Conservation (phyloP, 2,113 vertebrate species). For the Sphyrna mokarran region DNA sequence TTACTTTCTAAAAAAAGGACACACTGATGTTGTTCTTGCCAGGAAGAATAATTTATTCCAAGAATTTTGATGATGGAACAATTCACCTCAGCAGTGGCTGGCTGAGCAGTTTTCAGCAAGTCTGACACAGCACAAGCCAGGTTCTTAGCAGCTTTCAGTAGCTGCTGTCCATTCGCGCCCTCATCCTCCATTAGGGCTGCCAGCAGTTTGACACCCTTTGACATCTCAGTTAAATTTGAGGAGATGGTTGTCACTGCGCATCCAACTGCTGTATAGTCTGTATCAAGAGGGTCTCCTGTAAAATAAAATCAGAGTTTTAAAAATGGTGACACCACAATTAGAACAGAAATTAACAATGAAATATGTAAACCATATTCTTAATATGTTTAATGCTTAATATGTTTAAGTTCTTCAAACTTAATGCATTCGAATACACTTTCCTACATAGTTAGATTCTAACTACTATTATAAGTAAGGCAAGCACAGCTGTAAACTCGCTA, state of each 20-base stretch:
- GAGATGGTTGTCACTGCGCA: slow-evolving; percentile 95
- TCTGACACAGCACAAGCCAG: slow-evolving; percentile 81
- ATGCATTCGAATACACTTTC: background rate
- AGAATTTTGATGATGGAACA: background rate
- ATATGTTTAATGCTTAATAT: background rate
- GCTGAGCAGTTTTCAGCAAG: slow-evolving; percentile 86
- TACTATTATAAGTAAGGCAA: background rate
- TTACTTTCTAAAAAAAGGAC: background rate
- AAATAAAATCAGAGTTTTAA: background rate
- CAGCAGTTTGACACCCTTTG: slow-evolving; percentile 87
- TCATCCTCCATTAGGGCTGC: slow-evolving; percentile 92
- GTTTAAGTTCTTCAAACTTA: background rate
- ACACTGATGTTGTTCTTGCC: background rate
- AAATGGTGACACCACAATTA: background rate
- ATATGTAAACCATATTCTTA: background rate
- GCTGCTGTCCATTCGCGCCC: slow-evolving; percentile 79
- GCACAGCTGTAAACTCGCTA: background rate
- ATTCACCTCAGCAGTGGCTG: slow-evolving; percentile 76
- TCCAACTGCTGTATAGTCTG: slow-evolving; percentile 91
- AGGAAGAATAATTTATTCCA: background rate
- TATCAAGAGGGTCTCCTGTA: slow-evolving; percentile 88
- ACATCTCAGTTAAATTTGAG: slow-evolving; percentile 98
- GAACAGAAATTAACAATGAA: background rate
- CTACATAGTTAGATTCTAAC: background rate
- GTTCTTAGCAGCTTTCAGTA: slow-evolving; percentile 87